Evolutionary conservation across 2,113 vertebrate species (phyloP).

Genomic region (Apodemus speciosus): DNA sequence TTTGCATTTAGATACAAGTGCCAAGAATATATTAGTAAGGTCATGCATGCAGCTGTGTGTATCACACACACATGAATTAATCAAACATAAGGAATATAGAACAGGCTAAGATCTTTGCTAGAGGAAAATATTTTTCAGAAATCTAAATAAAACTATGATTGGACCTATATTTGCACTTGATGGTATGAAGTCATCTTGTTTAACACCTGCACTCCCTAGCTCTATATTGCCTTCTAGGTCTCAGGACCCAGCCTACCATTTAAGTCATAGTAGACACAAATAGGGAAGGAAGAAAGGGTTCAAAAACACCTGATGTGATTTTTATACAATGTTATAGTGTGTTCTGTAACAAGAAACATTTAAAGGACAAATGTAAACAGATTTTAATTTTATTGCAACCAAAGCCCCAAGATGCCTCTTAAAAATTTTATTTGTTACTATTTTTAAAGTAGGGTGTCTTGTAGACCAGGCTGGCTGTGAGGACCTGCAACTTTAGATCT

Average conservation of each 20-base stretch:
- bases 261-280: not conserved
- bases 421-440: not conserved
- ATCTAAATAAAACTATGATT: not conserved
- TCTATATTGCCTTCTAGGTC: not conserved
- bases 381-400: constrained; percentile 8
- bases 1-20: constrained; percentile 23
- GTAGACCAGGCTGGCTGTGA: not conserved
- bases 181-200: not conserved
- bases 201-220: not conserved
- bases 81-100: not conserved
- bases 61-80: not conserved
- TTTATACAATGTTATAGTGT: not conserved
- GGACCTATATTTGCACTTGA: not conserved
- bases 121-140: not conserved
- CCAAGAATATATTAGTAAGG: constrained; percentile 50
- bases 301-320: not conserved
- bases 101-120: not conserved
- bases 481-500: not conserved
- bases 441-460: not conserved
- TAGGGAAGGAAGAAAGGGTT: not conserved
- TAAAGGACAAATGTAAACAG: not conserved
- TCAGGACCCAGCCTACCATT: not conserved
- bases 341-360: not conserved
- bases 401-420: not conserved
- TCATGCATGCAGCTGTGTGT: constrained; percentile 4